Evolutionary conservation across 2,797 vertebrate genomes (phyloP).

Genomic region (Strix occidentalis): DNA sequence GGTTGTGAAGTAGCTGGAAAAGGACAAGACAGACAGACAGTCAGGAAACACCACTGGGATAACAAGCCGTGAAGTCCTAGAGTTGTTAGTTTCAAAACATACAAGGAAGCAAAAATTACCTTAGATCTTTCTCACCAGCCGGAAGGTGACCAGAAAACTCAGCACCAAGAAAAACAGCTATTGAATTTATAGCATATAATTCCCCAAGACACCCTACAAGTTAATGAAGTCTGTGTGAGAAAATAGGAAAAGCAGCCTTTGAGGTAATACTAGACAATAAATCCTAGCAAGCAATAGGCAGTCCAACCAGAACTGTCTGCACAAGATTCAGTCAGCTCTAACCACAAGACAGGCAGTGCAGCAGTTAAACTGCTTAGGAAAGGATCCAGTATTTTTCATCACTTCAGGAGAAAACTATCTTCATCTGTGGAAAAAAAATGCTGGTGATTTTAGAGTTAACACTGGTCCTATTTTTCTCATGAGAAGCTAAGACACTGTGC

Average conservation of each 20-base stretch:
- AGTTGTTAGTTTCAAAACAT: background rate
- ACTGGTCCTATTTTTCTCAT: background rate
- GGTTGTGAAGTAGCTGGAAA: background rate
- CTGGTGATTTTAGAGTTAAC: background rate
- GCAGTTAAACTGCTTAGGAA: background rate
- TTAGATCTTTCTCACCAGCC: background rate
- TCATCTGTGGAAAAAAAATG: background rate
- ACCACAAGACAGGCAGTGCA: background rate
- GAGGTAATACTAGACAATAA: background rate
- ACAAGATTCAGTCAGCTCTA: background rate
- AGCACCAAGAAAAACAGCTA: background rate
- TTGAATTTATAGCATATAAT: background rate
- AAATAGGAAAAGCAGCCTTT: background rate
- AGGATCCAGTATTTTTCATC: background rate
- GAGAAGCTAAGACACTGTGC: background rate
- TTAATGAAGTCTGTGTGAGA: background rate
- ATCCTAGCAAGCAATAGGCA: background rate
- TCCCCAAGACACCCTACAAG: background rate
- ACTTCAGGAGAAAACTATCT: background rate
- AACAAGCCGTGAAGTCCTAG: background rate
- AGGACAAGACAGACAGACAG: background rate
- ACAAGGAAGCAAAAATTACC: background rate
- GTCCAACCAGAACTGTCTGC: background rate
- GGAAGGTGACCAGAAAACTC: background rate
- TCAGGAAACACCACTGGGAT: background rate